A percentile compares a stretch with the other conserved stretches of the same genome.
These are phyloP conservation scores for Battus philenor DNA, from an alignment of 1,140 invertebrate genomes.

Conservation along the genomic window DNA sequence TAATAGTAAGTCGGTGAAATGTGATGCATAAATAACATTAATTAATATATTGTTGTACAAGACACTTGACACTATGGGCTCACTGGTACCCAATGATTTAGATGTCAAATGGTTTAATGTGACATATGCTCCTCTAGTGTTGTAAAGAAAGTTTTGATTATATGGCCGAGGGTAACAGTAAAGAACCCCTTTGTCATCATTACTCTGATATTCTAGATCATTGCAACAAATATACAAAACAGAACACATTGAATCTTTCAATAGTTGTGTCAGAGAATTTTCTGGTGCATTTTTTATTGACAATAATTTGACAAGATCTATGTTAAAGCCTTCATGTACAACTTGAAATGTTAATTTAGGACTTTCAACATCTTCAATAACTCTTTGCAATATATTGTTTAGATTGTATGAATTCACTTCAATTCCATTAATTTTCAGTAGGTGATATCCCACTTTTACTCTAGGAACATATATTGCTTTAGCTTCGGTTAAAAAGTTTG, in stretches of 20 bases:
- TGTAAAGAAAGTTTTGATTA: constrained; percentile 78
- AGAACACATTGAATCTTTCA: constrained; percentile 77
- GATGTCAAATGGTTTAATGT: constrained; percentile 82
- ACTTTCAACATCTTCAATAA: constrained; percentile 67
- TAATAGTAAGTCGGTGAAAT: constrained; percentile 76
- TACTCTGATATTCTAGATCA: constrained; percentile 77
- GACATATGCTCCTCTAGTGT: constrained; percentile 80
- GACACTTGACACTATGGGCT: constrained; percentile 77
- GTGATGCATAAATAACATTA: constrained; percentile 77
- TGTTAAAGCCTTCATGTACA: constrained; percentile 32
- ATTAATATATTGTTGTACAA: constrained; percentile 72
- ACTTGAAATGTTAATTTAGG: constrained; percentile 56
- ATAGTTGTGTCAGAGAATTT: constrained; percentile 70
- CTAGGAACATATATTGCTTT: constrained; percentile 78
- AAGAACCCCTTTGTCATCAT: constrained; percentile 80
- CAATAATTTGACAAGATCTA: constrained; percentile 55
- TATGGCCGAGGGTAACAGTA: constrained; percentile 81
- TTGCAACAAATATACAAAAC: constrained; percentile 79
- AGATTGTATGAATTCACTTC: constrained; percentile 77
- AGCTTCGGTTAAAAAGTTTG: constrained; percentile 81
- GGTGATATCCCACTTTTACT: constrained; percentile 83
- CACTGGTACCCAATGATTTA: constrained; percentile 76
- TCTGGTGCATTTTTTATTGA: constrained; percentile 71
- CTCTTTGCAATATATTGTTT: constrained; percentile 77
- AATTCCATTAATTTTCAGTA: constrained; percentile 79